phyloP scores from a whole-genome alignment of 1,140 invertebrate genomes.

The Diabrotica virgifera region DNA sequence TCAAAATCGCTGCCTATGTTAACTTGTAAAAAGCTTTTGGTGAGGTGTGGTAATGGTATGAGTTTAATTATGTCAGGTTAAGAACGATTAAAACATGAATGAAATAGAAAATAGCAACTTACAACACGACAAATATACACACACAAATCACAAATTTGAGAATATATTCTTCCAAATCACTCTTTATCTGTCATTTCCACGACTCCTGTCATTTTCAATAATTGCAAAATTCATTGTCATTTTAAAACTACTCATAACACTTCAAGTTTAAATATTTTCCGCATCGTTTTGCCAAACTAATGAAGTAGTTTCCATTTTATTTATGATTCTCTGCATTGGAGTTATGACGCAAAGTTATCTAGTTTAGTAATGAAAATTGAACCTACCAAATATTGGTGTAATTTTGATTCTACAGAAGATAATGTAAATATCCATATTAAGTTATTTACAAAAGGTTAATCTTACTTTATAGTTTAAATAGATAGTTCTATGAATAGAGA shows the following conservation, averaged over 20 bases:
- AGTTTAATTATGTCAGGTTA: no score
- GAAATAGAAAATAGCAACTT: no score
- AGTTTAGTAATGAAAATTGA: conserved; percentile 28
- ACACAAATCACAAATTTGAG: no score
- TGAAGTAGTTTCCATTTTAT: conserved; percentile 4
- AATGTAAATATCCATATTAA: conserved; percentile 21
- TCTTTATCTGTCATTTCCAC: conserved; percentile 12
- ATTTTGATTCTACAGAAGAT: conserved; percentile 31
- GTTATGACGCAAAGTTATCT: conserved; percentile 8
- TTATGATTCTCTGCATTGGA: background rate
- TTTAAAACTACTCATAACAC: conserved; percentile 15
- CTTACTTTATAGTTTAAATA: no score
- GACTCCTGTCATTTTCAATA: background rate
- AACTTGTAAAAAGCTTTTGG: no score
- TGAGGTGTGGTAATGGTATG: no score
- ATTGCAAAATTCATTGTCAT: conserved; percentile 20
- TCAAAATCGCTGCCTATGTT: no score
- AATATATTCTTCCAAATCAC: conserved; percentile 8
- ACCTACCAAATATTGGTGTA: conserved; percentile 30
- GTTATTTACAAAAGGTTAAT: background rate
- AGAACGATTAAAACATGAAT: no score
- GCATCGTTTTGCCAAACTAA: background rate
- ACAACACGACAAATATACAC: no score
- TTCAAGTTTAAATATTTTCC: background rate
- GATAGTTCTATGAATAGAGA: no score